Evolutionary conservation across 2,888 invertebrate genomes (phyloP), one percentile per base, ranked within the genome.

Genomic region (Apodemia duryi): DNA sequence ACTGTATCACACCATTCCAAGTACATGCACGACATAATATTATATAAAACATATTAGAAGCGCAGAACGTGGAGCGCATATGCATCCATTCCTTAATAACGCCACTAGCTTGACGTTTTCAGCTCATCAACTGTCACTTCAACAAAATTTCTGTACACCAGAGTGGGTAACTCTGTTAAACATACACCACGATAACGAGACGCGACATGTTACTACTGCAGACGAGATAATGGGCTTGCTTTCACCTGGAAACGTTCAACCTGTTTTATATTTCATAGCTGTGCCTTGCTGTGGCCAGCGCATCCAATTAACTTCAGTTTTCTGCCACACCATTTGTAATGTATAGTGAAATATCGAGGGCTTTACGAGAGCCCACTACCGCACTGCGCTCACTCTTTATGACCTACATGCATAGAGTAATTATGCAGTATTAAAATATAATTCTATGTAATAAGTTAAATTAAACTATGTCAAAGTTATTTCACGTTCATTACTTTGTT

Each of bases 281-380:
- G 76, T 78, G 75, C 76, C 72, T 74, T 74, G 79, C 73, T 76
- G 80, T 76, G 81, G 82, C 77, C 74, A 75, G 81, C 77, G 86
- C 85, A 84, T 88, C 86, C 88, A 89, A 89, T 89, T 89, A 89
- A 86, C 87, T 84, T 81, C 84, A 80, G 83, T 82, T 82, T 86
- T 82, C 83, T 74, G 75, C 77, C 77, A 77, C 82, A 79, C 77
- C 79, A 83, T 82, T 83, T 81, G 85, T 85, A 85, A 85, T 85
- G 82, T 78, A 78, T 81, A 76, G 78, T 83, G 84, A 84, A 84
- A 84, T 86, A 88, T 87, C 84, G 84, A 87, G 82, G 75, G 80
- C 78, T 76, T 51, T 21, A 51, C 51, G 51, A 51, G 51, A 51
- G 51, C 13, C n/a, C 21, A 51, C 51, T 51, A 21, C 51, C 66